Evolutionary conservation across 2,888 invertebrate genomes (phyloP).

Genomic region (Yponomeuta sedellus): DNA sequence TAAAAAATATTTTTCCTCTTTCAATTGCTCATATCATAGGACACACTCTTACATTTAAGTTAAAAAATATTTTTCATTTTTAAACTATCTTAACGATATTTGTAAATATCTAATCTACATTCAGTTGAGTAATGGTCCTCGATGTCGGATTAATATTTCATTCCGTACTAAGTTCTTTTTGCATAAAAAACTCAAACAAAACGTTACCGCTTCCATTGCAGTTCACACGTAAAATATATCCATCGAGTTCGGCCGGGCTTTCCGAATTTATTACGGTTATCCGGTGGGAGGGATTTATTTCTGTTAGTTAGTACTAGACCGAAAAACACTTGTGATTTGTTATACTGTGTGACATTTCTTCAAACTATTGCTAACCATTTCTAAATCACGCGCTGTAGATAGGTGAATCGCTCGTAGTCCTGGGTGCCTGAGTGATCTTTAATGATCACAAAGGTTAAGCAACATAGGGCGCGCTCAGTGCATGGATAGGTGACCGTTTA

Average conservation of each 20-base stretch:
- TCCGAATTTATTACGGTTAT: conserved; percentile 3
- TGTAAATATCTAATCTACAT: background rate
- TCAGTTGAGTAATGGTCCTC: background rate
- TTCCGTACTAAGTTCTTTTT: background rate
- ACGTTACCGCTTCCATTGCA: background rate
- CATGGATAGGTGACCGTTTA: too few species aligned
- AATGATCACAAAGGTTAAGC: too few species aligned
- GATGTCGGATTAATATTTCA: background rate
- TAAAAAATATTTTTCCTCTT: too few species aligned
- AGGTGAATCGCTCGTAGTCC: too few species aligned
- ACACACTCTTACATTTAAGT: too few species aligned
- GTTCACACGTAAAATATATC: background rate
- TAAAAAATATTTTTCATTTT: too few species aligned
- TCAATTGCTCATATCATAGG: too few species aligned
- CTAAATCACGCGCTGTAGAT: too few species aligned
- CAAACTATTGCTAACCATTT: background rate
- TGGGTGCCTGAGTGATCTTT: too few species aligned
- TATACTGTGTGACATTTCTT: too few species aligned
- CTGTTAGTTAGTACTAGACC: background rate
- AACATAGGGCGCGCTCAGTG: too few species aligned
- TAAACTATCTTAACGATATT: too few species aligned
- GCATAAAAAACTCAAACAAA: background rate
- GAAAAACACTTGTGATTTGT: background rate
- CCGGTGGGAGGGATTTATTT: background rate
- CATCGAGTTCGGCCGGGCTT: background rate